Conservation (phyloP, 2,113 vertebrate species). For the Dipodomys spectabilis region DNA sequence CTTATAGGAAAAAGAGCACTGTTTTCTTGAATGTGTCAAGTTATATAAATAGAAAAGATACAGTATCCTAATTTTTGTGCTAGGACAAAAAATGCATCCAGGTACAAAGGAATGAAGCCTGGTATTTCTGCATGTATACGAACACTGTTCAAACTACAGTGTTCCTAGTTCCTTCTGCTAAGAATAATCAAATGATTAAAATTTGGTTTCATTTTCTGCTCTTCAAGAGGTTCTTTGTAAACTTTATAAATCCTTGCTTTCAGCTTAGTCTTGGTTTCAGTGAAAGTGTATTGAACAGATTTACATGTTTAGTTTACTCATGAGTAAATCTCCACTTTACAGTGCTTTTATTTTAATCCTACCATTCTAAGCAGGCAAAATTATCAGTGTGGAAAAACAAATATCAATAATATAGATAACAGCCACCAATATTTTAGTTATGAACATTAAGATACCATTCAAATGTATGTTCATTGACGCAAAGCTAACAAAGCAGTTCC, state of each 20-base stretch:
- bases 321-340: neutral
- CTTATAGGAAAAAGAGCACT: neutral
- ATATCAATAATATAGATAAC: neutral
- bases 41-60: neutral
- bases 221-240: neutral
- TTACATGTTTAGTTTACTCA: neutral
- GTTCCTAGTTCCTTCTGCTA: neutral
- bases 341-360: neutral
- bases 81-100: neutral
- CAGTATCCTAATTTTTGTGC: neutral
- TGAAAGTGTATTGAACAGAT: neutral
- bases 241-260: neutral
- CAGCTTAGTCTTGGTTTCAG: neutral
- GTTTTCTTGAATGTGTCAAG: conserved; percentile 8
- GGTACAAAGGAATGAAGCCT: neutral
- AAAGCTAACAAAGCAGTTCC: neutral
- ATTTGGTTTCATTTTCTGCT: neutral
- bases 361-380: neutral
- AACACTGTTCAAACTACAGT: neutral
- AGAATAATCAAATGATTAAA: neutral
- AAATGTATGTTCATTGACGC: neutral
- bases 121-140: neutral
- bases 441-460: neutral
- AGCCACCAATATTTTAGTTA: neutral
- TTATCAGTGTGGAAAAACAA: neutral